Conservation (phyloP, 2,888 invertebrate genomes). For the Eurois occulta region DNA sequence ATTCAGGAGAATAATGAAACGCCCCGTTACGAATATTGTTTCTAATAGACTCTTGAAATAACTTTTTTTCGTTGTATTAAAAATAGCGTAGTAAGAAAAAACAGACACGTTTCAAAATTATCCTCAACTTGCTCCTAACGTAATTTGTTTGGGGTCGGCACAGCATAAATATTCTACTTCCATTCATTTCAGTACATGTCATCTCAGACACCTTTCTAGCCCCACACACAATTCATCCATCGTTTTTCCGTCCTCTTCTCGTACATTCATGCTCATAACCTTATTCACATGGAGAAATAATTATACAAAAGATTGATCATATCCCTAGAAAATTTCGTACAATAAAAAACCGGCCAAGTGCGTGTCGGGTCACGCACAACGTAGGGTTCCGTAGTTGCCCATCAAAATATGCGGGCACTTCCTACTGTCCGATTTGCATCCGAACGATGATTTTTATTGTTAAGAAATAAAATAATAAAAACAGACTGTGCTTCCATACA, state of each 20-base stretch:
- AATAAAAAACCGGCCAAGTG: no score
- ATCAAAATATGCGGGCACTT: no score
- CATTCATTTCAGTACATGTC: background rate
- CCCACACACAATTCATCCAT: background rate
- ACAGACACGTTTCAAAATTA: background rate
- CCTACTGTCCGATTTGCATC: no score
- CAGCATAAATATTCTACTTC: background rate
- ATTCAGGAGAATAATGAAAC: no score
- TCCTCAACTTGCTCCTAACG: background rate
- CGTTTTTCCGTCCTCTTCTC: background rate
- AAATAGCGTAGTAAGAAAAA: background rate
- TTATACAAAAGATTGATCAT: background rate
- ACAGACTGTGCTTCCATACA: no score
- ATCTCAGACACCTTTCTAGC: background rate
- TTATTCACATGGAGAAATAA: background rate
- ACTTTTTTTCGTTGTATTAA: no score
- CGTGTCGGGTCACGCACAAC: no score
- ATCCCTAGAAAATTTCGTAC: background rate
- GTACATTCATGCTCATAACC: background rate
- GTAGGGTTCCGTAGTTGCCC: no score
- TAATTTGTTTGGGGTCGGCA: background rate
- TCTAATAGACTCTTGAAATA: no score
- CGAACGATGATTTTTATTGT: no score
- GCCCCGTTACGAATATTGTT: no score
- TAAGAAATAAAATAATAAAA: no score